Evolutionary conservation across 2,797 vertebrate genomes (phyloP).

Genomic region (Morelia viridis): DNA sequence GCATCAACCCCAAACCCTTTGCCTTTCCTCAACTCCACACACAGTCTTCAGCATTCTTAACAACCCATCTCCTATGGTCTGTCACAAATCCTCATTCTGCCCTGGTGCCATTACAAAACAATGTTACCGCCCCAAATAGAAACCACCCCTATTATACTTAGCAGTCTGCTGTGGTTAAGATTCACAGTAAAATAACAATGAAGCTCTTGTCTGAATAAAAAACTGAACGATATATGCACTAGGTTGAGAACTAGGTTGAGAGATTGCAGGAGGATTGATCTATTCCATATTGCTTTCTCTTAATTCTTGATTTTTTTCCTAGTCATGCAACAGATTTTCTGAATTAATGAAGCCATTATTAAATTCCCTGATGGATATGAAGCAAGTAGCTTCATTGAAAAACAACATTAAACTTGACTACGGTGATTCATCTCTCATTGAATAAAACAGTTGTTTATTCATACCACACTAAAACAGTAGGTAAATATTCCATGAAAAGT

Average conservation of each 20-base stretch:
- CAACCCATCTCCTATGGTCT: not conserved
- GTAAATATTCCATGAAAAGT: conserved; percentile 26
- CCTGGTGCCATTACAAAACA: not conserved
- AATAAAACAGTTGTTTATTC: conserved; percentile 38
- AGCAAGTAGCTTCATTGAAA: conserved; percentile 17
- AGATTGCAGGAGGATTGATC: not conserved
- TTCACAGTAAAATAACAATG: conserved; percentile 24
- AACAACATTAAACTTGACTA: not conserved
- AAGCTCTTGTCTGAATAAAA: conserved; percentile 7
- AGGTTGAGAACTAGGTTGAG: no score
- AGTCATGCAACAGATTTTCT: not conserved
- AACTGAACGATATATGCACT: not conserved
- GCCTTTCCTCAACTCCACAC: not conserved
- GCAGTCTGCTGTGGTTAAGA: conserved; percentile 10
- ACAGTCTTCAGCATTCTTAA: not conserved
- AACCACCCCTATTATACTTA: not conserved
- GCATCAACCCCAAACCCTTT: not conserved
- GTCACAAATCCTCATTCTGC: not conserved
- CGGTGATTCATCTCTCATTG: conserved; percentile 16
- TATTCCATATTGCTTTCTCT: not conserved
- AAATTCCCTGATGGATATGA: conserved; percentile 23
- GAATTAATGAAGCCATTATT: conserved; percentile 29
- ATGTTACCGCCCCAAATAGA: not conserved
- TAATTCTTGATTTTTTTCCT: not conserved
- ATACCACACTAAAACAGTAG: not conserved